phyloP scores from a whole-genome alignment of 37 sponge, comb jelly and placozoan genomes.

The Amphimedon queenslandica region DNA sequence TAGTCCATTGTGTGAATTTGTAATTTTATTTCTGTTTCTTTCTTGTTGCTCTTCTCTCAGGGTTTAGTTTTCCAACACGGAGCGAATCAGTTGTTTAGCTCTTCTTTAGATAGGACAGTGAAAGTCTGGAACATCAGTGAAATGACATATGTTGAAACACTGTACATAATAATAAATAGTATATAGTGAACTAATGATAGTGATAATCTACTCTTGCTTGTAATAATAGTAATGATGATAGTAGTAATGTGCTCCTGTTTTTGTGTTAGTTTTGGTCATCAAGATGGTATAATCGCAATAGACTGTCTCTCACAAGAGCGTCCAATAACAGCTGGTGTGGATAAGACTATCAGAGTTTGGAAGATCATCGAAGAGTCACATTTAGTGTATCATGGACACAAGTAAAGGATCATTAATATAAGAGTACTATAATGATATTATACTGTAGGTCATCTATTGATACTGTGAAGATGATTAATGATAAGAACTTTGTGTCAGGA shows the following conservation, averaged over 20 bases:
- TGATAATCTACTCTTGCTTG: no score
- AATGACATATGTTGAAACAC: slow-evolving; percentile 93
- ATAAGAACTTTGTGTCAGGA: slow-evolving; percentile 85
- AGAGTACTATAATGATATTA: no score
- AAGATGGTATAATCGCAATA: slow-evolving; percentile 78
- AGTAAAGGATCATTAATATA: no score
- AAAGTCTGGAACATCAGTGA: slow-evolving; percentile 97
- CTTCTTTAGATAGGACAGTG: slow-evolving; percentile 87
- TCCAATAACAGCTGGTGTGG: slow-evolving; percentile 90
- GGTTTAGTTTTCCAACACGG: slow-evolving; percentile 81
- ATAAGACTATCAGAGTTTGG: slow-evolving; percentile 85
- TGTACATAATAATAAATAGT: no score
- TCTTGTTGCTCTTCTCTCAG: slow-evolving; percentile 31
- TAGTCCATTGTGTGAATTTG: no score
- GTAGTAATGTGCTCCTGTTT: neutral
- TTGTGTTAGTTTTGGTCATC: slow-evolving; percentile 84
- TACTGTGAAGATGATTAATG: slow-evolving; percentile 76
- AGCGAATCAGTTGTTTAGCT: slow-evolving; percentile 87
- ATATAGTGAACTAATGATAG: no score
- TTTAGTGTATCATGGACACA: slow-evolving; percentile 89
- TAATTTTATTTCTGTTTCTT: no score
- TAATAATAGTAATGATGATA: no score
- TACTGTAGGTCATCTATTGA: slow-evolving; percentile 76
- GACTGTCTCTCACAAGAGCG: slow-evolving; percentile 88
- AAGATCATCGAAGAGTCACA: slow-evolving; percentile 93